Conservation (phyloP, 2,113 vertebrate genomes). For the Hippoglossus stenolepis region DNA sequence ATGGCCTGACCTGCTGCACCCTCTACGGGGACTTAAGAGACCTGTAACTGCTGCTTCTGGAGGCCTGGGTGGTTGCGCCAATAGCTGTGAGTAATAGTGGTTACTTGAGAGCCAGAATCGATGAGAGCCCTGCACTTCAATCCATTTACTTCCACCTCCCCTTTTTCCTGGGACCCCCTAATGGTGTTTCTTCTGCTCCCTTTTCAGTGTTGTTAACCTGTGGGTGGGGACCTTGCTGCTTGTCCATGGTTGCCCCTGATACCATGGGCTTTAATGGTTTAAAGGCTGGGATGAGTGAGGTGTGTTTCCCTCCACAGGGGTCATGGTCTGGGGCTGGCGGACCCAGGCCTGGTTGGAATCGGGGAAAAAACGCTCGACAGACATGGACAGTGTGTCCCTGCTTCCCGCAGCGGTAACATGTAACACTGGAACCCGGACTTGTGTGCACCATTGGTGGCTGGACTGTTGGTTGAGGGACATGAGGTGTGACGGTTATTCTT, state of each 20-base stretch:
- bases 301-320: background rate
- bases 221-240: background rate
- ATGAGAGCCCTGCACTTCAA: constrained; percentile 29
- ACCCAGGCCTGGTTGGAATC: background rate
- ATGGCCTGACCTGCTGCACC: background rate
- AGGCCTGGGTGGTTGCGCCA: constrained; percentile 10
- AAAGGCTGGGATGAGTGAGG: constrained; percentile 7
- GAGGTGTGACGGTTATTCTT: background rate
- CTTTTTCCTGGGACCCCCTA: constrained; percentile 39
- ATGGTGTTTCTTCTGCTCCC: background rate
- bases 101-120: constrained; percentile 29
- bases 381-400: constrained; percentile 13
- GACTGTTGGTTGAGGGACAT: too few relatives aligned
- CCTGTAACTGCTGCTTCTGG: background rate
- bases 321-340: background rate
- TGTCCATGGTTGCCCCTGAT: constrained; percentile 13
- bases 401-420: constrained; percentile 5
- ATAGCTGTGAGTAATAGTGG: constrained; percentile 11
- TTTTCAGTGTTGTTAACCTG: background rate
- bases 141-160: constrained; percentile 27
- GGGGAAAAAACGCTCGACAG: background rate
- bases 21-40: background rate
- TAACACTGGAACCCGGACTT: background rate
- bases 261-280: constrained; percentile 35
- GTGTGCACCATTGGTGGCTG: too few relatives aligned